These are phyloP conservation scores for Ferrisia virgata DNA, from an alignment of 2,888 invertebrate species.

Conservation along the genomic window DNA sequence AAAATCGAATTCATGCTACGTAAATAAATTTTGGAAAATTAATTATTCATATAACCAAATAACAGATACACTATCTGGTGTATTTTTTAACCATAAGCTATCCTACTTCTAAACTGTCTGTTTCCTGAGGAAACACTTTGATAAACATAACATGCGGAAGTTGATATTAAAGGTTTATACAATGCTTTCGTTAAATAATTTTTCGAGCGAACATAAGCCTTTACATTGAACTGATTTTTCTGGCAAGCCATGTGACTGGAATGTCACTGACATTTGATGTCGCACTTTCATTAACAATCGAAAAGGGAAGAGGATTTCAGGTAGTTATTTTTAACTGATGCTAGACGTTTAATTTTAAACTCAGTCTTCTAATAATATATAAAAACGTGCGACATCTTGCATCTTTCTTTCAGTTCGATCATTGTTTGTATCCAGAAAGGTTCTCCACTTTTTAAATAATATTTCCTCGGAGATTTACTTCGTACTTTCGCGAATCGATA, in stretches of 20 bases:
- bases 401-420: constrained; percentile 20
- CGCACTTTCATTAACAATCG: constrained; percentile 17
- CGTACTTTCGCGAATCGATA: neutral
- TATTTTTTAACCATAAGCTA: neutral
- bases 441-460: constrained; percentile 11
- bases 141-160: neutral
- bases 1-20: neutral
- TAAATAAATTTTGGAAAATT: neutral
- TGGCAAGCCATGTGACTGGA: neutral
- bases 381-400: constrained; percentile 19
- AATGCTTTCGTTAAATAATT: neutral
- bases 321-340: constrained; percentile 22
- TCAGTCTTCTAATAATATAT: neutral
- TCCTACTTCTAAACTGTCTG: neutral
- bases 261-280: constrained; percentile 9
- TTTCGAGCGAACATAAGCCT: neutral
- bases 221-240: neutral
- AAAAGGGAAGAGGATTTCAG: constrained; percentile 20
- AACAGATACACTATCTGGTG: neutral
- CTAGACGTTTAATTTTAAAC: constrained; percentile 28
- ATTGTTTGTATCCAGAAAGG: constrained; percentile 34
- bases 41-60: neutral
- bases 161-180: neutral
- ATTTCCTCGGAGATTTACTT: neutral
- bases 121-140: no score